Evolutionary conservation across 1,140 invertebrate species (phyloP).

Genomic region (Nephotettix cincticeps): DNA sequence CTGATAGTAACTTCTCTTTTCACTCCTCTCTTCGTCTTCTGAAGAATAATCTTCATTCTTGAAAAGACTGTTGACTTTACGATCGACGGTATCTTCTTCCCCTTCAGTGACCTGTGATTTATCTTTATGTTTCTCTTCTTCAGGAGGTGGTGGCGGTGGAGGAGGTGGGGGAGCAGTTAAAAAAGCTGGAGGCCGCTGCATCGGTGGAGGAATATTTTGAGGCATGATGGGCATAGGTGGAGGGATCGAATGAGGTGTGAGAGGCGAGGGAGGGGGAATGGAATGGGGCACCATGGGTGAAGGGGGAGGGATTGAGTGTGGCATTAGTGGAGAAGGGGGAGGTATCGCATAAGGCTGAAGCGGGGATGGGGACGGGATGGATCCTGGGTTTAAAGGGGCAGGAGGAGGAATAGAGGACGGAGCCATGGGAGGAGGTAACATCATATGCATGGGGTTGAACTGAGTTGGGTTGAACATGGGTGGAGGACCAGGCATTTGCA

Average conservation of each 20-base stretch:
- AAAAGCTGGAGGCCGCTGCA: conserved; percentile 41
- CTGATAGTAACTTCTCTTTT: background rate
- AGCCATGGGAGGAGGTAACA: conserved; percentile 43
- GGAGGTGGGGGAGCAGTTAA: conserved; percentile 38
- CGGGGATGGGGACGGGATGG: conserved; percentile 52
- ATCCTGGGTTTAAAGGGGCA: conserved; percentile 51
- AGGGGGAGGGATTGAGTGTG: conserved; percentile 46
- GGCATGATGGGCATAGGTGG: conserved; percentile 45
- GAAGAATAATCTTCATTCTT: conserved; percentile 15
- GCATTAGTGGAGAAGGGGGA: conserved; percentile 46
- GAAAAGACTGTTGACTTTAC: background rate
- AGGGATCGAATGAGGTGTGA: conserved; percentile 43
- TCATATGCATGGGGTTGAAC: conserved; percentile 30
- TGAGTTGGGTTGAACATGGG: conserved; percentile 5
- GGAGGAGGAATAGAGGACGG: conserved; percentile 50
- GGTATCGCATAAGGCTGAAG: conserved; percentile 47
- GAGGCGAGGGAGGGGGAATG: conserved; percentile 45
- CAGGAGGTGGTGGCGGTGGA: conserved; percentile 40
- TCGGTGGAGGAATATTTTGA: conserved; percentile 43
- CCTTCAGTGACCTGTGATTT: background rate
- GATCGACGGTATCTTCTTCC: no score
- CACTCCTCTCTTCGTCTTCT: background rate
- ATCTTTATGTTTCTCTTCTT: conserved; percentile 12
- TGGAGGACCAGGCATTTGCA: background rate
- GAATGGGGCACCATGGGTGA: conserved; percentile 36